These are phyloP conservation scores for Sternarchorhynchus goeldii DNA, from an alignment of 2,797 vertebrate species.

Conservation along the genomic window DNA sequence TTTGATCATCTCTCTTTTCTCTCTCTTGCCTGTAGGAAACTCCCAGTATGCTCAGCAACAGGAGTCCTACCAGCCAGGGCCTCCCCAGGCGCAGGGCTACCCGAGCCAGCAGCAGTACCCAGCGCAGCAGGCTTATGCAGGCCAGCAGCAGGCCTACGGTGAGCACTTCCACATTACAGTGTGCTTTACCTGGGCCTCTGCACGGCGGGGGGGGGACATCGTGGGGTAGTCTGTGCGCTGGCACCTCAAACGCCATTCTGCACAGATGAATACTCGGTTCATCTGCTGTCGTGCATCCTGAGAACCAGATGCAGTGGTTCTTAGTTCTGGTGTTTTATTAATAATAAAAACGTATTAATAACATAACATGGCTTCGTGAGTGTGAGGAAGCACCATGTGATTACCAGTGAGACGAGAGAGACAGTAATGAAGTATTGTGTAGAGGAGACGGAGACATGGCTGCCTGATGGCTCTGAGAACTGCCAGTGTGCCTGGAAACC, in stretches of 20 bases:
- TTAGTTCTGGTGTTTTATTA: not conserved
- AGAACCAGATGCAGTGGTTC: not conserved
- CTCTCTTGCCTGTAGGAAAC: slow-evolving; percentile 82
- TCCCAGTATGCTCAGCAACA: slow-evolving; percentile 95
- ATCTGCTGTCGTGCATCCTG: not conserved
- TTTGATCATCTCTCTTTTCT: not conserved
- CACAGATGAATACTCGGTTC: too few relatives aligned
- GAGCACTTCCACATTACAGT: slow-evolving; percentile 39
- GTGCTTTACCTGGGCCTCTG: not conserved
- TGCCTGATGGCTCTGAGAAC: slow-evolving; percentile 15
- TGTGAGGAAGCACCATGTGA: not conserved
- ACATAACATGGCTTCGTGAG: too few relatives aligned
- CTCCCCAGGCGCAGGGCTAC: slow-evolving; percentile 93
- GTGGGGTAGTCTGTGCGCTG: not conserved
- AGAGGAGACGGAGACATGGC: slow-evolving; percentile 13
- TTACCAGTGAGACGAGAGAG: not conserved
- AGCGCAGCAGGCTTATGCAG: slow-evolving; percentile 92
- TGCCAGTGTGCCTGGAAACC: slow-evolving; percentile 20
- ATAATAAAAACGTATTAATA: too few relatives aligned
- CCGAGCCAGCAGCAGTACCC: slow-evolving; percentile 89
- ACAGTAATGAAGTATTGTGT: not conserved
- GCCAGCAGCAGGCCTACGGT: slow-evolving; percentile 97
- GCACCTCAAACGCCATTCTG: not conserved
- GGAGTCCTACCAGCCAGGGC: slow-evolving; percentile 94
- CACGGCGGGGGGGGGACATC: too few relatives aligned